Base-by-base conservation (phyloP, 2,888 invertebrate genomes). In the Hanleya hanleyi region DNA sequence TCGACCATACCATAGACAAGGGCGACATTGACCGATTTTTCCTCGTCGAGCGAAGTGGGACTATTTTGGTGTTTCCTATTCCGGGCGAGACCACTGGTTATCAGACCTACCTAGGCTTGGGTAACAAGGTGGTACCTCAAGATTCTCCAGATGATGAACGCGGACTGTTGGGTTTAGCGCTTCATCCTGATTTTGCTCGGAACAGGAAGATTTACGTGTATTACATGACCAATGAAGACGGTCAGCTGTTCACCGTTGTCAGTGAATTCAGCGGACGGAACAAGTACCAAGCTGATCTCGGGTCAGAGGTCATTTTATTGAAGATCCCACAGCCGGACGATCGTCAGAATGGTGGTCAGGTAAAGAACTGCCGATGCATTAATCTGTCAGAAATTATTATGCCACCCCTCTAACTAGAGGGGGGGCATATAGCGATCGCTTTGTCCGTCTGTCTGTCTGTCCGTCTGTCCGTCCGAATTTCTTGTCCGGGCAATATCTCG, bases 31-130 rank as follows among this genome's bases (percentile, higher is more conserved):
- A 82, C 12, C 72, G 88, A 2, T 65, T 89, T 33, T 87, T 88
- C 71, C 77, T 89, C 2, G 86, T 82, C 5, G 89, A 89, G 71
- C 88, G 88, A 68, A 50, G 83, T 5, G 88, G 88, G 0, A 35
- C 81, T 22, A 77, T 87, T 26, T 35, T 57, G 22, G 57, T 29
- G 57, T 57, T 57, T 57, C 57, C 57, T 9, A 4, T 26, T 15
- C 5, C 4, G 2, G 32, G 29, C 3, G 57, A 22, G 12, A 26
- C 7, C 12, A 7, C 12, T 12, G 12, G n/a, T 0, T 61, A 49
- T 6, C 73, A 75, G n/a, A 83, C 85, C 4, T 88, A 86, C 67
- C 70, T 88, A 50, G 82, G 87, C 74, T 75, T 87, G 1, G 67
- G 61, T 0, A 35, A 69, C 35, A 50, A 74, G 1, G 82, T 86